Evolutionary conservation across 2,113 vertebrate genomes (phyloP).

Genomic region (Thunnus thynnus): DNA sequence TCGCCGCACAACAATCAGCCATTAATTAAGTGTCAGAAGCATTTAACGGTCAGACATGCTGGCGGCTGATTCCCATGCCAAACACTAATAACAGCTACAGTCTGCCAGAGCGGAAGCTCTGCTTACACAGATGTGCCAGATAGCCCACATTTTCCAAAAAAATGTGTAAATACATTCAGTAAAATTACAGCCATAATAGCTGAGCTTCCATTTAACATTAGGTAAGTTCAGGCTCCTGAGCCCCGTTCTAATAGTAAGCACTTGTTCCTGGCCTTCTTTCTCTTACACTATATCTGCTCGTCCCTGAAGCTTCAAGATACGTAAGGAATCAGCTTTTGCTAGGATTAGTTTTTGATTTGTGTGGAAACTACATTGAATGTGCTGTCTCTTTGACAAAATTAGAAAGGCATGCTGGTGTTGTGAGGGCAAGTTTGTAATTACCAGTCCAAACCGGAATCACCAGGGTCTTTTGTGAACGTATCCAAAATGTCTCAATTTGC

Average conservation of each 20-base stretch:
- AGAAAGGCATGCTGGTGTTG: constrained; percentile 10
- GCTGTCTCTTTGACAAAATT: constrained; percentile 8
- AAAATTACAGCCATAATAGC: constrained; percentile 32
- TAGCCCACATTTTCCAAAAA: constrained; percentile 41
- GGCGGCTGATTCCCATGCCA: constrained; percentile 58
- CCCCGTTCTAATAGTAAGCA: constrained; percentile 2
- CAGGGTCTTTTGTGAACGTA: not conserved
- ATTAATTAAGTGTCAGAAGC: constrained; percentile 81
- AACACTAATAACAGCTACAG: constrained; percentile 67
- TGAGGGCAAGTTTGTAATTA: constrained; percentile 24
- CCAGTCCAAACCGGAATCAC: not conserved
- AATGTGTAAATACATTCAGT: constrained; percentile 42
- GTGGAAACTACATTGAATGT: constrained; percentile 2
- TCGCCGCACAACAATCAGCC: constrained; percentile 70
- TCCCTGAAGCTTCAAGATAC: constrained; percentile 1
- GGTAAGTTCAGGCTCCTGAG: constrained; percentile 15
- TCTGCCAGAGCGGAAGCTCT: constrained; percentile 54
- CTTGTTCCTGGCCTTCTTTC: not conserved
- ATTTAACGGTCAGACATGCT: constrained; percentile 68
- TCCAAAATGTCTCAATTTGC: not conserved
- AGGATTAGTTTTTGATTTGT: constrained; percentile 6
- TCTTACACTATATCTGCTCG: not conserved
- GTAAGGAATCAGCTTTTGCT: constrained; percentile 7
- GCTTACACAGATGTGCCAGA: constrained; percentile 35
- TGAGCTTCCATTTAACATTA: constrained; percentile 28